Conservation (phyloP, 1,140 invertebrate genomes). For the Brachionus plicatilis region DNA sequence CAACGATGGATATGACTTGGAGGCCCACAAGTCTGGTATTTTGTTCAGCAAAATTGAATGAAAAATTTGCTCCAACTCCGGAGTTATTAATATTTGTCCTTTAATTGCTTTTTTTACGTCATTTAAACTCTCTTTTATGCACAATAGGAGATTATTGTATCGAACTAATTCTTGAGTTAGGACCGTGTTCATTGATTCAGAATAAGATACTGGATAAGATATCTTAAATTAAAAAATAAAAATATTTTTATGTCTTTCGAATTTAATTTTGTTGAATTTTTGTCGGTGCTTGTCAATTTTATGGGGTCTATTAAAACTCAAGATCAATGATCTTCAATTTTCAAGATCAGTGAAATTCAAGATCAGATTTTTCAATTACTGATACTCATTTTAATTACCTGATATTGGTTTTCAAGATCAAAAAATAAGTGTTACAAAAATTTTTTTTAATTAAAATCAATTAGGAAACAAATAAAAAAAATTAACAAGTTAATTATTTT, state of each 20-base stretch:
- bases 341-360: too few relatives aligned
- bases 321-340: too few relatives aligned
- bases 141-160: slow-evolving; percentile 70
- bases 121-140: slow-evolving; percentile 66
- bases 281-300: too few relatives aligned
- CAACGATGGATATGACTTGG: slow-evolving; percentile 56
- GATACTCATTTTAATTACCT: too few relatives aligned
- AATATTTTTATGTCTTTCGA: background rate
- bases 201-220: slow-evolving; percentile 25
- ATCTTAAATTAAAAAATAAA: background rate
- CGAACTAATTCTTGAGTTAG: slow-evolving; percentile 83
- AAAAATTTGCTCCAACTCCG: slow-evolving; percentile 79
- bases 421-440: too few relatives aligned
- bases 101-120: slow-evolving; percentile 75
- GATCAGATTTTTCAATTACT: too few relatives aligned
- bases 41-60: slow-evolving; percentile 73
- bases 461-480: too few relatives aligned
- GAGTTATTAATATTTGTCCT: slow-evolving; percentile 74
- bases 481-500: too few relatives aligned
- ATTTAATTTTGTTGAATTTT: too few relatives aligned
- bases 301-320: too few relatives aligned
- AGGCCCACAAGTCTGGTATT: slow-evolving; percentile 63
- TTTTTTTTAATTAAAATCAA: too few relatives aligned
- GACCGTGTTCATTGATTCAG: slow-evolving; percentile 72
- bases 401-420: too few relatives aligned